Conservation (phyloP, 2,888 invertebrate species). For the Drosophila pseudotalamancana region DNA sequence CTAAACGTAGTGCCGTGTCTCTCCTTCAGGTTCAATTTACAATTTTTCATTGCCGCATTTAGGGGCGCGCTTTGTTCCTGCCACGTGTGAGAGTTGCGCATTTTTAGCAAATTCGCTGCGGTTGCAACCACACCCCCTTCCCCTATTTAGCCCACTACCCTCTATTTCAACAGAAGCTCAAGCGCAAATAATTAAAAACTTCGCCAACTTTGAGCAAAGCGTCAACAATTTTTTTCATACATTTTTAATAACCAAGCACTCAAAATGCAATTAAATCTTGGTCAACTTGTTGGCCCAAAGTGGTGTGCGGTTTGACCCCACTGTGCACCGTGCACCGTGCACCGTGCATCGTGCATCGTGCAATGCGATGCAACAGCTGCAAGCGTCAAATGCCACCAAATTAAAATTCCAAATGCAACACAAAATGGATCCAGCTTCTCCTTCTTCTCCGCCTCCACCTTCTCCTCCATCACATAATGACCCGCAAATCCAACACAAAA, state of each 20-base stretch:
- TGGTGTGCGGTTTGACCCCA: conserved; percentile 17
- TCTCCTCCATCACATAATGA: neutral
- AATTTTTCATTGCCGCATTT: conserved; percentile 60
- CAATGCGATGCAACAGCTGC: conserved; percentile 63
- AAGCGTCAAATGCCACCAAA: conserved; percentile 61
- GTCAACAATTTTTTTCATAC: conserved; percentile 50
- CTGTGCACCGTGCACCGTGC: too few species aligned
- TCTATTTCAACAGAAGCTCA: conserved; percentile 9
- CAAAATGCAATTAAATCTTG: conserved; percentile 79
- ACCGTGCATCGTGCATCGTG: too few species aligned
- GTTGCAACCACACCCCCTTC: conserved; percentile 22
- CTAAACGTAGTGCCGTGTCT: conserved; percentile 33
- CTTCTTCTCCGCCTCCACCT: neutral
- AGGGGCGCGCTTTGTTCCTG: conserved; percentile 34
- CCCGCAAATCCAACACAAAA: conserved; percentile 48
- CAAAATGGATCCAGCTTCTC: neutral
- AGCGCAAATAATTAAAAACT: conserved; percentile 74
- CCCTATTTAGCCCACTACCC: neutral
- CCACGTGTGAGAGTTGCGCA: conserved; percentile 61
- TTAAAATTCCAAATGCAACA: conserved; percentile 72
- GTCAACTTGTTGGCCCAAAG: conserved; percentile 69
- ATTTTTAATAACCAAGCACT: conserved; percentile 75
- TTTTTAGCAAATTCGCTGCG: conserved; percentile 70
- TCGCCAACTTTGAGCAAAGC: conserved; percentile 47
- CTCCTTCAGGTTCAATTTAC: conserved; percentile 50